These are phyloP conservation scores for Gymnocheta viridis DNA, from an alignment of 2,888 invertebrate genomes.

Conservation along the genomic window DNA sequence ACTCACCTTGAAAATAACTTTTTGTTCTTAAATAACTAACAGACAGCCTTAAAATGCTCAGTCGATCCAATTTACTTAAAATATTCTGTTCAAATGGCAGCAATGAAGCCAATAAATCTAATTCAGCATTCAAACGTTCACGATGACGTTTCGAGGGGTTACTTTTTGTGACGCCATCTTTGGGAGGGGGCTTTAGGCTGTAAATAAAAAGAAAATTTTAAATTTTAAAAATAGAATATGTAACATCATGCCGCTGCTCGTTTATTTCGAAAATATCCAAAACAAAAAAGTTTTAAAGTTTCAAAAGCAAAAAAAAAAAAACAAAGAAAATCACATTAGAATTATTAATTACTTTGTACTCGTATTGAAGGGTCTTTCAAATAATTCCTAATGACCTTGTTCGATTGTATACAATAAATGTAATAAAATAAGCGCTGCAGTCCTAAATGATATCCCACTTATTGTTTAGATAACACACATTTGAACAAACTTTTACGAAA, in stretches of 20 bases:
- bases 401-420: neutral
- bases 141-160: slow-evolving; percentile 99
- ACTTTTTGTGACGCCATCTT: slow-evolving; percentile 96
- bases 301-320: too few relatives aligned
- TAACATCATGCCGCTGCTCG: neutral
- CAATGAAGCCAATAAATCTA: slow-evolving; percentile 97
- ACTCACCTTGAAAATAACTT: slow-evolving; percentile 99
- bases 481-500: neutral
- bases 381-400: neutral
- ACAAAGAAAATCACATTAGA: slow-evolving; percentile 24
- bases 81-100: slow-evolving; percentile 99
- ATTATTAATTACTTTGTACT: slow-evolving; percentile 77
- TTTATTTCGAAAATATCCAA: slow-evolving; percentile 53
- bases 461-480: slow-evolving; percentile 9
- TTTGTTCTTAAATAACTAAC: slow-evolving; percentile 99
- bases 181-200: slow-evolving; percentile 97
- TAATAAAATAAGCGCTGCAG: neutral
- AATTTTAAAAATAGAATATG: neutral
- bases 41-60: slow-evolving; percentile 97
- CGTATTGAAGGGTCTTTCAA: neutral
- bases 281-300: neutral
- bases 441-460: neutral
- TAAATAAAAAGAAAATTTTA: slow-evolving; percentile 75
- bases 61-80: slow-evolving; percentile 97
- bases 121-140: slow-evolving; percentile 98